These are phyloP conservation scores for Sparus aurata DNA, from an alignment of 2,797 vertebrate species.

Conservation along the genomic window DNA sequence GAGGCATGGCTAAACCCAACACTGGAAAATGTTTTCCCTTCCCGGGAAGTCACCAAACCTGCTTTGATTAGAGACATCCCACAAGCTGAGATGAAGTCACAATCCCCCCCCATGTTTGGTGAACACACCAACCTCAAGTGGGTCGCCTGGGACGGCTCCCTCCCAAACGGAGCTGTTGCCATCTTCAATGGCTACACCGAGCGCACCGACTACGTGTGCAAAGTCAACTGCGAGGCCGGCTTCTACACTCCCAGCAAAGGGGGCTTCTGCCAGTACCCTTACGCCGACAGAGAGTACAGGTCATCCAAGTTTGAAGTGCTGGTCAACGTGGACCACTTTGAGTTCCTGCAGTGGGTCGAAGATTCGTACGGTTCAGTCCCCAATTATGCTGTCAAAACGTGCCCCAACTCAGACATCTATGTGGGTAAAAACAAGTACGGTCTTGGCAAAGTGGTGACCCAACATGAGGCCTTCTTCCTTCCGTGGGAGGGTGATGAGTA, in stretches of 20 bases:
- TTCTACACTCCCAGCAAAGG: constrained; percentile 81
- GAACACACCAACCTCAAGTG: constrained; percentile 83
- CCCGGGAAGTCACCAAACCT: constrained; percentile 41
- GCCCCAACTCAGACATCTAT: constrained; percentile 73
- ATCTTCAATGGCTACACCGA: constrained; percentile 83
- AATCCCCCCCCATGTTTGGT: constrained; percentile 71
- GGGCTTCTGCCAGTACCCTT: constrained; percentile 80
- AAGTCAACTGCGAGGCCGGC: constrained; percentile 84
- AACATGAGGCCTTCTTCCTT: constrained; percentile 84
- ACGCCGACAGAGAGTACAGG: constrained; percentile 75
- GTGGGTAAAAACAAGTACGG: constrained; percentile 87
- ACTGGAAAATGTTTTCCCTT: constrained; percentile 70
- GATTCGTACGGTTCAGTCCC: constrained; percentile 82
- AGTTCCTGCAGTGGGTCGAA: constrained; percentile 83
- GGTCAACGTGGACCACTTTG: constrained; percentile 84
- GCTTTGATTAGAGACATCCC: constrained; percentile 33
- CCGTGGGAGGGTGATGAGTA: constrained; percentile 85
- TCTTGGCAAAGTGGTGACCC: constrained; percentile 83
- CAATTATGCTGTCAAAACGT: constrained; percentile 75
- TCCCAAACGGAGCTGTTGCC: constrained; percentile 78
- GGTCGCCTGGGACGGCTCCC: constrained; percentile 76
- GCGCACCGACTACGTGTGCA: constrained; percentile 85
- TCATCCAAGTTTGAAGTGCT: constrained; percentile 81
- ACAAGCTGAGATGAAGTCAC: background rate
- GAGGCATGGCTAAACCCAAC: constrained; percentile 71